phyloP scores from a whole-genome alignment of 1,140 invertebrate genomes.

The Theocolax elegans region DNA sequence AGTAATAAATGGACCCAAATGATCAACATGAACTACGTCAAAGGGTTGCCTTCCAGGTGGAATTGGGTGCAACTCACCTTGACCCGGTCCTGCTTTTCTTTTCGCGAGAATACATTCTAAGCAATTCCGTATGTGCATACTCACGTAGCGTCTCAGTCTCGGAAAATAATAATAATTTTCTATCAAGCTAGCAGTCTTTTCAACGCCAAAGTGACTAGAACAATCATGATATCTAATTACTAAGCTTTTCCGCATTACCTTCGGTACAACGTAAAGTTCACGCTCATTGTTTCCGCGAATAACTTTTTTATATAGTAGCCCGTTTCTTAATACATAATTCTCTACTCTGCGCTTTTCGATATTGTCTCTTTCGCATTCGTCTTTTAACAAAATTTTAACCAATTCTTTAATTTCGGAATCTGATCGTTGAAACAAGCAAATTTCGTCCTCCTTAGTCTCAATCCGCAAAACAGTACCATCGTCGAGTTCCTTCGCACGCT shows the following conservation, averaged over 20 bases:
- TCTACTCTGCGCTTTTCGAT: conserved; percentile 17
- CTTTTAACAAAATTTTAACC: conserved; percentile 20
- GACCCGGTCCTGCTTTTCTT: conserved; percentile 22
- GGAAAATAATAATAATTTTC: conserved; percentile 1
- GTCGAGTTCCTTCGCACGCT: too few species aligned
- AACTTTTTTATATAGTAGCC: background rate
- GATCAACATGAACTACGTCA: conserved; percentile 37
- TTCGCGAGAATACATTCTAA: conserved; percentile 40
- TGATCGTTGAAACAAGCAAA: conserved; percentile 27
- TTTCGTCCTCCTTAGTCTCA: background rate
- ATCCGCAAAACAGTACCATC: too few species aligned
- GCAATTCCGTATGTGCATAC: conserved; percentile 36
- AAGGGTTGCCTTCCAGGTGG: conserved; percentile 39
- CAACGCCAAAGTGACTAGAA: background rate
- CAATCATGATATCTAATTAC: background rate
- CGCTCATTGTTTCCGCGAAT: too few species aligned
- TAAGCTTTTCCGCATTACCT: background rate
- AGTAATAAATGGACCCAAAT: conserved; percentile 35
- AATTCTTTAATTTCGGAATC: conserved; percentile 14
- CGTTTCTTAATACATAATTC: conserved; percentile 22
- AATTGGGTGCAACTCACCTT: conserved; percentile 39
- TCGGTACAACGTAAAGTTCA: background rate
- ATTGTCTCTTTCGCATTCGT: background rate
- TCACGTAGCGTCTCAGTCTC: conserved; percentile 20
- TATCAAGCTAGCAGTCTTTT: background rate